phyloP scores from a whole-genome alignment of 2,113 vertebrate genomes.

The Mormyrus lacerda region DNA sequence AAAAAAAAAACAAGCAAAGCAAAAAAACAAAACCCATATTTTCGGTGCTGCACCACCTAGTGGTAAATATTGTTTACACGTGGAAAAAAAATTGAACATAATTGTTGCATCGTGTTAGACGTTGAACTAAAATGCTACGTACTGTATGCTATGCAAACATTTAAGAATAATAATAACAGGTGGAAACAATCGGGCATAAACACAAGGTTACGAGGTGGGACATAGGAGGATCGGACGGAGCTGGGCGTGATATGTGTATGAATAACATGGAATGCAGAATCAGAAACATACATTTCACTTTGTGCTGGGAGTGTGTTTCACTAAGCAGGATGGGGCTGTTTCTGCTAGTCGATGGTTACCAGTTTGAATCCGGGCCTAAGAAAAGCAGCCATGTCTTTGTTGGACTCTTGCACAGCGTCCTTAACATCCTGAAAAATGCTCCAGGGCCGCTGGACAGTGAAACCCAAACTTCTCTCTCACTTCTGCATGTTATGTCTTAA shows the following conservation, averaged over 20 bases:
- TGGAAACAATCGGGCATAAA: too few species aligned
- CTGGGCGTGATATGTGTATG: not conserved
- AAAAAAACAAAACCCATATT: not conserved
- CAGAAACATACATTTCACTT: not conserved
- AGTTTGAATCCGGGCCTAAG: not conserved
- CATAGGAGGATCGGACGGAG: too few species aligned
- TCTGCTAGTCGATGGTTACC: not conserved
- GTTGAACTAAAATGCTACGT: not conserved
- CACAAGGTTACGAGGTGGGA: too few species aligned
- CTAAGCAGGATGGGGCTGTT: not conserved
- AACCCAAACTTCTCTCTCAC: not conserved
- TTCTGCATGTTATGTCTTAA: not conserved
- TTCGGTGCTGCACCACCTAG: not conserved
- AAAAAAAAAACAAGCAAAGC: not conserved
- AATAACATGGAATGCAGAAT: not conserved
- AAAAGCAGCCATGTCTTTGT: not conserved
- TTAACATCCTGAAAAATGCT: not conserved
- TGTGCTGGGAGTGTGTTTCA: not conserved
- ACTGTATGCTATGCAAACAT: not conserved
- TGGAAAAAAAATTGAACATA: not conserved
- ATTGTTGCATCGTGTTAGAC: not conserved
- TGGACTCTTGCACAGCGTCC: not conserved
- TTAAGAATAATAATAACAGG: not conserved
- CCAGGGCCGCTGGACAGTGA: not conserved
- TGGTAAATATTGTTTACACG: not conserved